Evolutionary conservation across 2,888 invertebrate species (phyloP).

Genomic region (Linnaemya vulpina): DNA sequence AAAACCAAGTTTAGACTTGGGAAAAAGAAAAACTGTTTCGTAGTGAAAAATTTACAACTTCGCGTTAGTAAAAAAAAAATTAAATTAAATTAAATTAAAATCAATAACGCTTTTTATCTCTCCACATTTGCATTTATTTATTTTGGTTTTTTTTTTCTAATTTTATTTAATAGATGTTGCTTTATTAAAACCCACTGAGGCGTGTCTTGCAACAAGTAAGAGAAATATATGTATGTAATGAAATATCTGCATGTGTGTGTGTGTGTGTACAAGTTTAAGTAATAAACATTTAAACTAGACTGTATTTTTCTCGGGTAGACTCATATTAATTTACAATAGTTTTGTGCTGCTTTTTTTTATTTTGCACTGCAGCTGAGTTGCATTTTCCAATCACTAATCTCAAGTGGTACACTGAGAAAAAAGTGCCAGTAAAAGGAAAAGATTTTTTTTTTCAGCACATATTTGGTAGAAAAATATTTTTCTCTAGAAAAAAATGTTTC

Average conservation of each 20-base stretch:
- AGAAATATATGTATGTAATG: neutral
- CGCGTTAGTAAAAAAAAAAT: neutral
- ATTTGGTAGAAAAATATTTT: too few species aligned
- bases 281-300: constrained; percentile 36
- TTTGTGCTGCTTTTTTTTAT: constrained; percentile 8
- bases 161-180: constrained; percentile 3
- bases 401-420: constrained; percentile 23
- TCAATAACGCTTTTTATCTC: constrained; percentile 7
- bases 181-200: constrained; percentile 47
- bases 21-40: neutral
- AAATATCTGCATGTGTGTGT: neutral
- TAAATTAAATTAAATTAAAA: constrained; percentile 34
- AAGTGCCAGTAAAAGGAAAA: neutral
- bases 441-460: too few species aligned
- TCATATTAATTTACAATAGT: constrained; percentile 58
- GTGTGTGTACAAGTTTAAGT: constrained; percentile 8
- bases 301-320: constrained; percentile 45
- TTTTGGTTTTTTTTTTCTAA: too few species aligned
- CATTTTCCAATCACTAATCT: constrained; percentile 24
- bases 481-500: too few species aligned
- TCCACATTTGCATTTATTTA: neutral
- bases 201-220: constrained; percentile 37
- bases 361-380: constrained; percentile 1
- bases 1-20: constrained; percentile 13
- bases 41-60: neutral